Evolutionary conservation across 1,140 invertebrate species (phyloP).

Genomic region (Palaemon carinicauda): DNA sequence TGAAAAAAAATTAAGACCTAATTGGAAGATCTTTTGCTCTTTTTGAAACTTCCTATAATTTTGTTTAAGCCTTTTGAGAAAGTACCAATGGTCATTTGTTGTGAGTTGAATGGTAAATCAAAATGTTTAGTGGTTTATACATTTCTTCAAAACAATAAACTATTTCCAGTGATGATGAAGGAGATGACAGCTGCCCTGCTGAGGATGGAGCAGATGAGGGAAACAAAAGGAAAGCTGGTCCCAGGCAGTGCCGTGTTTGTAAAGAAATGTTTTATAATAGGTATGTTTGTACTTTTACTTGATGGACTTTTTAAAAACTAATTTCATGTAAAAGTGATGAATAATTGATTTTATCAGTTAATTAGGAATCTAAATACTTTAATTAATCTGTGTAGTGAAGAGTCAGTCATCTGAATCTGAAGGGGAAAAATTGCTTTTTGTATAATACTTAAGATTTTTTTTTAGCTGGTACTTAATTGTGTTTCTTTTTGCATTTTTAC

Average conservation of each 20-base stretch:
- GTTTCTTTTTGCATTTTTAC: too few relatives aligned
- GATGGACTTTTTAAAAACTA: too few relatives aligned
- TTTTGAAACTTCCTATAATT: too few relatives aligned
- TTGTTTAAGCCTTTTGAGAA: too few relatives aligned
- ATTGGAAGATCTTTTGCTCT: background rate
- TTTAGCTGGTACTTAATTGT: background rate
- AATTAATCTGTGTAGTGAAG: background rate
- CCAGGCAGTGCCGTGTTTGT: constrained; percentile 41
- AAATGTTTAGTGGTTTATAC: background rate
- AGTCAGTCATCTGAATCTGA: too few relatives aligned
- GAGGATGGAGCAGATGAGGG: background rate
- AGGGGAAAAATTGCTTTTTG: too few relatives aligned
- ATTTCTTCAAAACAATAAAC: background rate
- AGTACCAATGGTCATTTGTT: too few relatives aligned
- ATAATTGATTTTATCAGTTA: background rate
- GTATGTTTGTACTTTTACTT: too few relatives aligned
- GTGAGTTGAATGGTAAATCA: too few relatives aligned
- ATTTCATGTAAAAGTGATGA: too few relatives aligned
- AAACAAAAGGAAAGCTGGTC: constrained; percentile 34
- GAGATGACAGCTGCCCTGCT: background rate
- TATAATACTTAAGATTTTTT: too few relatives aligned
- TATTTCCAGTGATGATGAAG: constrained; percentile 23
- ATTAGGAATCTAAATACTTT: too few relatives aligned
- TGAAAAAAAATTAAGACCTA: background rate
- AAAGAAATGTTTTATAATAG: constrained; percentile 35